Base-by-base conservation (phyloP, 1,140 invertebrate species). In the Heliconius hermathena region DNA sequence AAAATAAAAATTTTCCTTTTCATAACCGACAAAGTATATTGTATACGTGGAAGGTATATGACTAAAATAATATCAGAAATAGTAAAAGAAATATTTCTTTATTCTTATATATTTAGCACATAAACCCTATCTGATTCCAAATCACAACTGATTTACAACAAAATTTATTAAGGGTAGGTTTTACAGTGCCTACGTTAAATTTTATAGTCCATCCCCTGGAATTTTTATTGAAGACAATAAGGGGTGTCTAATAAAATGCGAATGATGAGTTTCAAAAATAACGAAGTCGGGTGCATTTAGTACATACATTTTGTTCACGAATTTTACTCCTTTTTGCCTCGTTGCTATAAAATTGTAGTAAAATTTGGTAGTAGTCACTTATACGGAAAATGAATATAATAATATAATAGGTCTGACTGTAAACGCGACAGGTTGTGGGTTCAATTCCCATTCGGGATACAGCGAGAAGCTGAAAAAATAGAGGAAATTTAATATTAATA, bases 161-260 rank as follows among this genome's bases (percentile, higher is more conserved):
- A 33, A 80, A 77, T 82, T 82, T 82, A 82, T 82, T 80, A 82
- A 82, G 78, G 81, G 76, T 72, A 80, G 71, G 73, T 82, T 82
- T 82, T 80, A 82, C 78, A 80, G 76, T 78, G 73, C 75, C 76
- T 72, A 79, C 81, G 78, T 85, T 79, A 83, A 83, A 89, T 82
- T 87, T 88, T 87, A 88, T 86, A 81, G 81, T 75, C 83, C 73
- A 83, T 86, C 79, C 83, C 84, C 85, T 26, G 83, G 82, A 89
- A 81, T 86, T 89, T 87, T 89, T 88, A 88, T 89, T 88, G 84
- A 73, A 88, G 85, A 89, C 88, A 89, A 89, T 89, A 88, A 88
- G 84, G 86, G 81, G 73, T 82, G 77, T 72, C 78, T 84, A 84
- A 87, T 87, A 86, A 89, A 89, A 88, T 60, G 74, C 77, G 83